A percentile compares a stretch with the other conserved stretches of the same genome.
These are phyloP conservation scores for Chaetogeoica ovagalla DNA, from an alignment of 2,888 invertebrate genomes.

Conservation along the genomic window DNA sequence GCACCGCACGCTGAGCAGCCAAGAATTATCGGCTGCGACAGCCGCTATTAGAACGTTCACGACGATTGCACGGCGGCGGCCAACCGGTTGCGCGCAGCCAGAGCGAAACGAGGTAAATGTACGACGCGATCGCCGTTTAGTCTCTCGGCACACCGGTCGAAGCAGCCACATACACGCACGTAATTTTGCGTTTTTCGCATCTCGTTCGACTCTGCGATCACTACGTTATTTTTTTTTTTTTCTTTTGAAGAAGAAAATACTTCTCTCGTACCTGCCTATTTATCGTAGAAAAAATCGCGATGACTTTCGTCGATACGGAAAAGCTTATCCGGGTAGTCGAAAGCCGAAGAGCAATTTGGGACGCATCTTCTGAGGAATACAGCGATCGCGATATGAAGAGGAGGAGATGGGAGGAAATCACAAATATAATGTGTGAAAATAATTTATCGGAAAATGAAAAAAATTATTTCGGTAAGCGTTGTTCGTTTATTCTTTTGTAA, in stretches of 20 bases:
- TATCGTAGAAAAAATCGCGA: neutral
- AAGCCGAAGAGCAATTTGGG: neutral
- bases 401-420: constrained; percentile 14
- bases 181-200: neutral
- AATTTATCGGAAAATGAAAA: constrained; percentile 8
- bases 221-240: neutral
- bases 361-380: neutral
- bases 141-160: too few relatives aligned
- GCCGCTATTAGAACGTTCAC: neutral
- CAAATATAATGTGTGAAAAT: constrained; percentile 5
- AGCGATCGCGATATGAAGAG: constrained; percentile 20
- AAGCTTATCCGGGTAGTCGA: neutral
- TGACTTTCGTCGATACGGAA: neutral
- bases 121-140: too few relatives aligned
- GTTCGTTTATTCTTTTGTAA: neutral
- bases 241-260: neutral
- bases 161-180: too few relatives aligned
- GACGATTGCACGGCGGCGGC: neutral
- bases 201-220: neutral
- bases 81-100: too few relatives aligned
- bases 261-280: neutral
- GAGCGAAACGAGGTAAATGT: too few relatives aligned
- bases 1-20: neutral
- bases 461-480: constrained; percentile 19
- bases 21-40: too few relatives aligned